phyloP scores from a whole-genome alignment of 2,888 invertebrate species.

The Lottia scabra region DNA sequence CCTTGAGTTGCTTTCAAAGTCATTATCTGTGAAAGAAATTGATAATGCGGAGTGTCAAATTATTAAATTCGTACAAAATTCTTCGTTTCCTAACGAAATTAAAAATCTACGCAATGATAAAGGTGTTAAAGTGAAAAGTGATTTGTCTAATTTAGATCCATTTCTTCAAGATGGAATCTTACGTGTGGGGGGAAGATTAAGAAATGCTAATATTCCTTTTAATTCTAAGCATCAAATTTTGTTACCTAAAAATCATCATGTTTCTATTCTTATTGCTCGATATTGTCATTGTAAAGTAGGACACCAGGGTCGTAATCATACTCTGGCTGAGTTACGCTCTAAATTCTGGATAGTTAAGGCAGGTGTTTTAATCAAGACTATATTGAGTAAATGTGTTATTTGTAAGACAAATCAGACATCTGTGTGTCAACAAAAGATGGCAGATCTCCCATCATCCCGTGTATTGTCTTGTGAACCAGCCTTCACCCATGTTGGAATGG shows the following conservation, averaged over 20 bases:
- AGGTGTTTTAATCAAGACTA: background rate
- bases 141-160: slow-evolving; percentile 5
- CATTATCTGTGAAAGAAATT: background rate
- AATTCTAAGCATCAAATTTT: slow-evolving; percentile 16
- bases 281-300: slow-evolving; percentile 9
- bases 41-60: slow-evolving; percentile 1
- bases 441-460: background rate
- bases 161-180: slow-evolving; percentile 1
- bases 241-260: slow-evolving; percentile 10
- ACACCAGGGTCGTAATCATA: slow-evolving; percentile 6
- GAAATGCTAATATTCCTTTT: background rate
- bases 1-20: background rate
- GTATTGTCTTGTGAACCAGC: slow-evolving; percentile 13
- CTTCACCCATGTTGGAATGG: slow-evolving; percentile 19
- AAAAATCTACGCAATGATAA: background rate
- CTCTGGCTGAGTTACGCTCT: slow-evolving; percentile 4
- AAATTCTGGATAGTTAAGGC: slow-evolving; percentile 14
- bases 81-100: background rate
- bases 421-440: slow-evolving; percentile 9
- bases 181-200: slow-evolving; percentile 10
- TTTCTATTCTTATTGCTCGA: slow-evolving; percentile 11
- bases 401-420: background rate
- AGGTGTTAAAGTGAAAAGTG: background rate
- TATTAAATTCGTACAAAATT: background rate
- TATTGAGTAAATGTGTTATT: background rate